Conservation (phyloP, 2,797 vertebrate species). For the Syngnathus rostellatus region DNA sequence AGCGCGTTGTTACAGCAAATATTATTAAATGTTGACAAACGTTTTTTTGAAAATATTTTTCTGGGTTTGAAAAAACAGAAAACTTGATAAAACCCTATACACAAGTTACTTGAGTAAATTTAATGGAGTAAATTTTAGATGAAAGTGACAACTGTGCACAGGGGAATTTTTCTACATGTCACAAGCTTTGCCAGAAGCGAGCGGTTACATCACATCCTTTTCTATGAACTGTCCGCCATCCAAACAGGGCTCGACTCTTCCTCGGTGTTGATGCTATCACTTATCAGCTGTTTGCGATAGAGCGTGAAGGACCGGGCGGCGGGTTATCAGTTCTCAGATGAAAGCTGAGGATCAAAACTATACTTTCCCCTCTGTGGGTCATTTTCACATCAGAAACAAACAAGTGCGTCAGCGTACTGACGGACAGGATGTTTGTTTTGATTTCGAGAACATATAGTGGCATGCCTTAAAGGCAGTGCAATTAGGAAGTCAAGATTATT, state of each 20-base stretch:
- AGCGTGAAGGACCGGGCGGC: conserved; percentile 12
- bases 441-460: background rate
- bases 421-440: conserved; percentile 38
- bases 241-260: conserved; percentile 13
- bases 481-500: background rate
- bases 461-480: background rate
- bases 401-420: conserved; percentile 9
- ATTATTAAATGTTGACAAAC: too few relatives aligned
- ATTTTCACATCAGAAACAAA: background rate
- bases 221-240: background rate
- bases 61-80: too few relatives aligned
- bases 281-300: conserved; percentile 10
- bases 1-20: too few relatives aligned
- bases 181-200: too few relatives aligned
- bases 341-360: conserved; percentile 10
- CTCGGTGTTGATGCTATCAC: conserved; percentile 12
- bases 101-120: too few relatives aligned
- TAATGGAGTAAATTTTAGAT: too few relatives aligned
- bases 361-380: conserved; percentile 5
- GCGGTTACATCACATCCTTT: too few relatives aligned
- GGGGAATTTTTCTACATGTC: too few relatives aligned
- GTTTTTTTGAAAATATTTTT: too few relatives aligned
- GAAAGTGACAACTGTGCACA: too few relatives aligned
- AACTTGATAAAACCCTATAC: too few relatives aligned
- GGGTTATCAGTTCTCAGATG: conserved; percentile 23